Conservation (phyloP, 2,113 vertebrate species). For the Callipepla californica region DNA sequence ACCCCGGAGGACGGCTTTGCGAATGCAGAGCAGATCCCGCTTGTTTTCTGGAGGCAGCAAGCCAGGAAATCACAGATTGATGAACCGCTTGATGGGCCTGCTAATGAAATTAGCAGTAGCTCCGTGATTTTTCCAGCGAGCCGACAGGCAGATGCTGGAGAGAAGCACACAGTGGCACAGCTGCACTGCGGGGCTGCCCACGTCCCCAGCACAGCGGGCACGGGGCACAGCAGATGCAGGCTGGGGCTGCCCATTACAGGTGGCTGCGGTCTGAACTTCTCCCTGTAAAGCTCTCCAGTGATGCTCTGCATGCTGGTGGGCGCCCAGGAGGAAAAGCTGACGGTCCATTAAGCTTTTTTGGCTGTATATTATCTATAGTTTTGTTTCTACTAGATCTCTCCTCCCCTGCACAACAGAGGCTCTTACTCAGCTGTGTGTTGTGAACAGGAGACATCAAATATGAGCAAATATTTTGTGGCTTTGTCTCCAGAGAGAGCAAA, state of each 20-base stretch:
- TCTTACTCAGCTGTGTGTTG: background rate
- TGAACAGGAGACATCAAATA: background rate
- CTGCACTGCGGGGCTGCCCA: background rate
- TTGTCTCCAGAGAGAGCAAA: background rate
- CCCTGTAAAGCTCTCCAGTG: fast-evolving
- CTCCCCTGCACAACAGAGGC: background rate
- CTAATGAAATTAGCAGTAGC: constrained; percentile 62
- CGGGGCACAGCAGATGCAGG: background rate
- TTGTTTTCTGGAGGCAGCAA: constrained; percentile 14
- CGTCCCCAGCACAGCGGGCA: background rate
- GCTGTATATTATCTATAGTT: fast-evolving
- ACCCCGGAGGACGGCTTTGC: constrained; percentile 10
- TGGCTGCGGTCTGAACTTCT: fast-evolving
- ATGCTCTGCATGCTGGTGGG: background rate
- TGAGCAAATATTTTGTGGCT: background rate
- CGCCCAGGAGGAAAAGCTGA: background rate
- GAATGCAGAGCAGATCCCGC: constrained; percentile 36
- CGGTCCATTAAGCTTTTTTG: background rate
- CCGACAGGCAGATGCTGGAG: constrained; percentile 15
- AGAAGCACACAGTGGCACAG: background rate
- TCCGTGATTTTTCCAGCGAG: background rate
- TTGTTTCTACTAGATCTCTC: background rate
- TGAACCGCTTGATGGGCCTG: constrained; percentile 39
- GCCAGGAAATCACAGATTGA: constrained; percentile 50
- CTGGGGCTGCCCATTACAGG: background rate